Conservation (phyloP, 2,113 vertebrate genomes). For the Eonycteris spelaea region DNA sequence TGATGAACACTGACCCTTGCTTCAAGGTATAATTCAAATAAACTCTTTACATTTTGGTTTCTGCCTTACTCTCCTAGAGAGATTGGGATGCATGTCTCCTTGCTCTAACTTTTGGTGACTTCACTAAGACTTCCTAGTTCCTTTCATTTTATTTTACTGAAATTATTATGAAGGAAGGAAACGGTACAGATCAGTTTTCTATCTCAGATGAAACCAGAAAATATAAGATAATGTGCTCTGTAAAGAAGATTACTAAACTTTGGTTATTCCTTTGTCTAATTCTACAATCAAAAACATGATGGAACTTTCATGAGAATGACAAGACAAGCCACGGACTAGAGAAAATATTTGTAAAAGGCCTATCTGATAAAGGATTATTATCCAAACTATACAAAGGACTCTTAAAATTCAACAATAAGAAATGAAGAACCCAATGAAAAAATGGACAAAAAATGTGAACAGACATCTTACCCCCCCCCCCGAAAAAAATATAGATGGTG, state of each 20-base stretch:
- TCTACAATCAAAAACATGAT: not conserved
- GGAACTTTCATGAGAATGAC: not conserved
- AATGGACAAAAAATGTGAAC: not conserved
- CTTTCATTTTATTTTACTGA: slow-evolving; percentile 5
- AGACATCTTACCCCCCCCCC: not conserved
- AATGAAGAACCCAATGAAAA: not conserved
- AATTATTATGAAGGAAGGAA: slow-evolving; percentile 1
- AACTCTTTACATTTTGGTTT: not conserved
- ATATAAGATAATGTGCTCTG: not conserved
- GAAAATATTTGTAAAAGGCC: not conserved
- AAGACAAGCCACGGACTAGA: not conserved
- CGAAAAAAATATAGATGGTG: not conserved
- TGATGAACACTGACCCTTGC: not conserved
- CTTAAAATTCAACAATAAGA: not conserved
- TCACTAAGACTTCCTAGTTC: not conserved
- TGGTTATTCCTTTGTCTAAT: not conserved
- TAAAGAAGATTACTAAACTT: not conserved
- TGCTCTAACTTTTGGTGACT: not conserved
- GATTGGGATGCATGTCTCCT: not conserved
- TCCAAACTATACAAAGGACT: not conserved
- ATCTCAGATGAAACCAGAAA: not conserved
- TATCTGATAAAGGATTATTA: not conserved
- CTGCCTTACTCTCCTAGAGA: not conserved
- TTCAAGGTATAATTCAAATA: not conserved
- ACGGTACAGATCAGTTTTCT: not conserved